phyloP scores from a whole-genome alignment of 2,888 invertebrate genomes.

The Polymixis flavicincta region DNA sequence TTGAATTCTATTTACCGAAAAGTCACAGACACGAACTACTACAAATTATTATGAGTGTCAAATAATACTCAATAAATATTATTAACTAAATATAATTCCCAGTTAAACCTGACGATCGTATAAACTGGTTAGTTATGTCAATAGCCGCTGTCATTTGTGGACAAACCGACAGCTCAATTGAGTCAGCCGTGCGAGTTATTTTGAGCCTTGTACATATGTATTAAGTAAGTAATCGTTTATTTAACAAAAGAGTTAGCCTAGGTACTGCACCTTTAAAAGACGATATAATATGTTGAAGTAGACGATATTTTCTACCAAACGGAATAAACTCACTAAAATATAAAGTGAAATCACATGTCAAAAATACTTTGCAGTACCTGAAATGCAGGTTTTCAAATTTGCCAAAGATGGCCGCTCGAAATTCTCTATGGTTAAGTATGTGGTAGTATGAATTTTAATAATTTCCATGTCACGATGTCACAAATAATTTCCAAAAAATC shows the following conservation, averaged over 20 bases:
- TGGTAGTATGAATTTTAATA: neutral
- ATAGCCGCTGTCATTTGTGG: constrained; percentile 42
- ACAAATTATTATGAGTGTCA: constrained; percentile 33
- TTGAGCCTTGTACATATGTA: constrained; percentile 49
- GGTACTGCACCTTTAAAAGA: constrained; percentile 31
- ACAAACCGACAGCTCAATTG: constrained; percentile 56
- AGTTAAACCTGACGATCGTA: constrained; percentile 32
- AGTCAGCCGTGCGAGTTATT: constrained; percentile 31
- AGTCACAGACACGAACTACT: neutral
- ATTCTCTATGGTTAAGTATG: neutral
- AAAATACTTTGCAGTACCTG: neutral
- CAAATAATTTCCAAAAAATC: neutral
- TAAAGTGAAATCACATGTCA: neutral
- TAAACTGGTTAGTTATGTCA: constrained; percentile 58
- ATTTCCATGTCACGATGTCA: neutral
- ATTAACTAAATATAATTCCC: constrained; percentile 28
- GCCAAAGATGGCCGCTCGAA: neutral
- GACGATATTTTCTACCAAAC: constrained; percentile 23
- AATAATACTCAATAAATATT: constrained; percentile 40
- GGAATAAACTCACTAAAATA: constrained; percentile 1
- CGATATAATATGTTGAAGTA: constrained; percentile 15
- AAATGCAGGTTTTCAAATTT: neutral
- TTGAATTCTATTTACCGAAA: neutral
- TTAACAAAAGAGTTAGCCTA: too few relatives aligned
- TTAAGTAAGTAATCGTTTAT: too few relatives aligned